A percentile compares a stretch with the other conserved stretches of the same genome.
phyloP scores from a whole-genome alignment of 1,140 invertebrate species.

The Cydia amplana region DNA sequence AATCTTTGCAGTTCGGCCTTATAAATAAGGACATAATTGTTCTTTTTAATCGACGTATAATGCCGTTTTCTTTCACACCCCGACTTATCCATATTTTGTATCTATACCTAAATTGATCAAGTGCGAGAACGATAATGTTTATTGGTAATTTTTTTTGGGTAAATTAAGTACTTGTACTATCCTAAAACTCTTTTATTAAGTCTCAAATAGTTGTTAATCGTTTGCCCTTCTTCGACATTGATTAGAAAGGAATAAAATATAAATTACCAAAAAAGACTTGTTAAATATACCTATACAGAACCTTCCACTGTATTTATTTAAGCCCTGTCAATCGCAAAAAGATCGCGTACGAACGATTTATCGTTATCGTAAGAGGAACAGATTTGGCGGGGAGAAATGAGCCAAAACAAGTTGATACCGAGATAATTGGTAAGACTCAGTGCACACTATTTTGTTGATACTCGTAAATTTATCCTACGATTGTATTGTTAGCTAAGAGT shows the following conservation, averaged over 20 bases:
- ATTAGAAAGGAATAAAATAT: neutral
- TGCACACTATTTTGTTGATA: neutral
- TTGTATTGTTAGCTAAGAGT: neutral
- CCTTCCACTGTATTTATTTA: neutral
- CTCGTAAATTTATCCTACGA: neutral
- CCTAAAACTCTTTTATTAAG: too few relatives aligned
- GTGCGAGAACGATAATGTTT: too few relatives aligned
- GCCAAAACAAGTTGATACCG: neutral
- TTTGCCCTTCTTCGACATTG: neutral
- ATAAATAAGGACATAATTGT: too few relatives aligned
- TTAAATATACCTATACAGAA: neutral
- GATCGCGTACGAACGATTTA: constrained; percentile 17
- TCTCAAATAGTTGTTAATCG: too few relatives aligned
- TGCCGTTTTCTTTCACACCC: too few relatives aligned
- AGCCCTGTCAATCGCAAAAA: constrained; percentile 27
- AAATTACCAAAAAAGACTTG: neutral
- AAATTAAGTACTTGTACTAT: too few relatives aligned
- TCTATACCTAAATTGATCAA: too few relatives aligned
- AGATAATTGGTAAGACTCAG: constrained; percentile 26
- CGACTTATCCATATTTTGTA: too few relatives aligned
- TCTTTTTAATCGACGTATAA: too few relatives aligned
- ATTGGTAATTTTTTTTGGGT: too few relatives aligned
- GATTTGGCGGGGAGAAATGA: constrained; percentile 8
- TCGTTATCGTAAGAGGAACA: constrained; percentile 25
- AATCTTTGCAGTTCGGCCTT: too few relatives aligned